Conservation (phyloP, 2,888 invertebrate genomes). For the Cryptocephalus moraei region DNA sequence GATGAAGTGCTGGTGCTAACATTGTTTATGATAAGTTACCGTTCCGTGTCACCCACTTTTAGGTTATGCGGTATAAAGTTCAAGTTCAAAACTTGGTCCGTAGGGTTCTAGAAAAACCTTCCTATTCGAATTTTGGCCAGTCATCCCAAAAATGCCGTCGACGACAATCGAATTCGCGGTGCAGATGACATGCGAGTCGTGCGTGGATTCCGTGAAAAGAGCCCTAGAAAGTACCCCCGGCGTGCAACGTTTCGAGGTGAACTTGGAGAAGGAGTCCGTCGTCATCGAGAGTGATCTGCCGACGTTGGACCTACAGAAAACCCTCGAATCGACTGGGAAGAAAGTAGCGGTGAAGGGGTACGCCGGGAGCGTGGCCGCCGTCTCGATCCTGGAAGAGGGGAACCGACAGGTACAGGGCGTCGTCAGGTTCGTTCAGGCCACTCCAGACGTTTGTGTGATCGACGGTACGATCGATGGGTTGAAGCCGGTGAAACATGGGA, state of each 20-base stretch:
- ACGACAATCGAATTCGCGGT: conserved; percentile 56
- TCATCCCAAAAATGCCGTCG: conserved; percentile 24
- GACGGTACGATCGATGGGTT: conserved; percentile 82
- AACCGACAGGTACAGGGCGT: conserved; percentile 53
- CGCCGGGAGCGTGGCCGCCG: conserved; percentile 59
- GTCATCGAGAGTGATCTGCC: conserved; percentile 58
- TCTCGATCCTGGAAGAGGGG: conserved; percentile 57
- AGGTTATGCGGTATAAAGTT: too few species aligned
- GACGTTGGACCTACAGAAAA: conserved; percentile 44
- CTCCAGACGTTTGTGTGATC: conserved; percentile 51
- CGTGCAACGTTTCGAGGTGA: conserved; percentile 41
- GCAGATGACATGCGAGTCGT: conserved; percentile 49
- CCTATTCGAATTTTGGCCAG: conserved; percentile 1
- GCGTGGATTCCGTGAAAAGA: conserved; percentile 41
- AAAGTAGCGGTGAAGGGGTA: conserved; percentile 71
- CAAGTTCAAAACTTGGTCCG: too few species aligned
- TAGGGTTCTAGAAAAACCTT: background rate
- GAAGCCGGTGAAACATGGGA: conserved; percentile 47
- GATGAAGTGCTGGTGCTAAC: too few species aligned
- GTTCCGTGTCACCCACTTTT: too few species aligned
- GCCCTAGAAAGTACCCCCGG: conserved; percentile 38
- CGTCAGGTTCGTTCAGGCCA: conserved; percentile 60
- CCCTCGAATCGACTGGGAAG: conserved; percentile 49
- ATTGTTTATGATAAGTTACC: too few species aligned
- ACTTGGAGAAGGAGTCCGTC: conserved; percentile 54